Evolutionary conservation across 2,888 invertebrate species (phyloP).

Genomic region (Tipula vernalis): DNA sequence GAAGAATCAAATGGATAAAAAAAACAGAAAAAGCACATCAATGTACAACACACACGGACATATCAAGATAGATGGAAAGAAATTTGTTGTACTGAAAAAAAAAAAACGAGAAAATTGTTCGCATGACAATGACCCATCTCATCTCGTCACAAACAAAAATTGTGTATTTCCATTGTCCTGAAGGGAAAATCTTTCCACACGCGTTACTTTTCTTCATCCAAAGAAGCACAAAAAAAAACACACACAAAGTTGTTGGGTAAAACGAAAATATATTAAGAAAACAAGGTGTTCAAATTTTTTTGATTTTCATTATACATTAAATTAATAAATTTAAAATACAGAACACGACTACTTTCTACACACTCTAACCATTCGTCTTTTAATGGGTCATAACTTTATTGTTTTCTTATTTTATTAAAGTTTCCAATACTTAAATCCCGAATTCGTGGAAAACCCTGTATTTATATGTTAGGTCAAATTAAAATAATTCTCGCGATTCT

Average conservation of each 20-base stretch:
- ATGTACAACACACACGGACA: slow-evolving; percentile 5
- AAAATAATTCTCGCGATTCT: slow-evolving; percentile 12
- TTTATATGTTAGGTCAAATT: slow-evolving; percentile 7
- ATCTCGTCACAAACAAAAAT: slow-evolving; percentile 13
- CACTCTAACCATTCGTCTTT: not conserved
- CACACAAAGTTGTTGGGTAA: not conserved
- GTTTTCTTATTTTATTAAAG: not conserved
- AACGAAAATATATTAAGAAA: not conserved
- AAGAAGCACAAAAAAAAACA: not conserved
- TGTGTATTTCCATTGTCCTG: slow-evolving; percentile 11
- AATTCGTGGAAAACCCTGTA: not conserved
- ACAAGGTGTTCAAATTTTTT: slow-evolving; percentile 6
- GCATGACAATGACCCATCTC: slow-evolving; percentile 13
- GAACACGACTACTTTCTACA: not conserved
- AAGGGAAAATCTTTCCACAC: slow-evolving; percentile 8
- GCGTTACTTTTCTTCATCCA: not conserved
- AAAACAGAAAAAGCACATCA: not conserved
- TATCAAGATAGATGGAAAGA: not conserved
- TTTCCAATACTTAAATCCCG: not conserved
- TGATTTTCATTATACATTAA: not conserved
- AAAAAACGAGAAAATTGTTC: not conserved
- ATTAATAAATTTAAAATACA: not conserved
- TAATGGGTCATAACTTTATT: not conserved
- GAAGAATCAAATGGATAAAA: not conserved
- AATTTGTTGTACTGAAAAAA: slow-evolving; percentile 8